A percentile compares a stretch with the other conserved stretches of the same genome.
Evolutionary conservation across 2,888 invertebrate genomes (phyloP).

Genomic region (Nomada ferruginata): DNA sequence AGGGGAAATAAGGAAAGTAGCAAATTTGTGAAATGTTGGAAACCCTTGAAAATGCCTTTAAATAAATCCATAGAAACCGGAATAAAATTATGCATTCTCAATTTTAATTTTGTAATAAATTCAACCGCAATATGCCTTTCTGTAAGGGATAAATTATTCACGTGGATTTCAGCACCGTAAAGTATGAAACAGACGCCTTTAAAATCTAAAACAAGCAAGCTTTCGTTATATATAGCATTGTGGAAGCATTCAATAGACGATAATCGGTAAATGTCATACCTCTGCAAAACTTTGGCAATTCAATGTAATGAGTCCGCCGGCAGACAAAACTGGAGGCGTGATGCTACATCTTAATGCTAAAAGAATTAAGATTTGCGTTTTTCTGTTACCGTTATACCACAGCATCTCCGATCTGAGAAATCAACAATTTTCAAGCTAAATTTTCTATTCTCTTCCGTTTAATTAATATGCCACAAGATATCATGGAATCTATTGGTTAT

Average conservation of each 20-base stretch:
- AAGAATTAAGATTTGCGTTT: not conserved
- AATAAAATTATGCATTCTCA: no score
- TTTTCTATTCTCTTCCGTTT: not conserved
- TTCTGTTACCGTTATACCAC: not conserved
- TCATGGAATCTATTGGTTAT: not conserved
- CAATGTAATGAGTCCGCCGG: not conserved
- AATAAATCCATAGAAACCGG: no score
- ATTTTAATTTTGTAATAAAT: no score
- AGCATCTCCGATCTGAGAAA: constrained; percentile 3
- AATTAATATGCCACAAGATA: not conserved
- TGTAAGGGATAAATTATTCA: not conserved
- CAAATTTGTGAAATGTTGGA: no score
- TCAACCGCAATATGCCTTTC: no score
- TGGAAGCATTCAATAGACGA: no score
- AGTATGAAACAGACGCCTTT: no score
- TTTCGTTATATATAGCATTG: no score
- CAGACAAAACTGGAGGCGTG: not conserved
- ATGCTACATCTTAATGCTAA: not conserved
- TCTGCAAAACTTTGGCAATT: constrained; percentile 1
- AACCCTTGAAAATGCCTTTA: no score
- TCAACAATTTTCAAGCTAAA: not conserved
- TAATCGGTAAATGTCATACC: not conserved
- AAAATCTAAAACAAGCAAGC: no score
- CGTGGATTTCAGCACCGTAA: not conserved
- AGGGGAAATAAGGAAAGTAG: no score